Conservation (phyloP, 2,113 vertebrate genomes). For the Thunnus maccoyii region DNA sequence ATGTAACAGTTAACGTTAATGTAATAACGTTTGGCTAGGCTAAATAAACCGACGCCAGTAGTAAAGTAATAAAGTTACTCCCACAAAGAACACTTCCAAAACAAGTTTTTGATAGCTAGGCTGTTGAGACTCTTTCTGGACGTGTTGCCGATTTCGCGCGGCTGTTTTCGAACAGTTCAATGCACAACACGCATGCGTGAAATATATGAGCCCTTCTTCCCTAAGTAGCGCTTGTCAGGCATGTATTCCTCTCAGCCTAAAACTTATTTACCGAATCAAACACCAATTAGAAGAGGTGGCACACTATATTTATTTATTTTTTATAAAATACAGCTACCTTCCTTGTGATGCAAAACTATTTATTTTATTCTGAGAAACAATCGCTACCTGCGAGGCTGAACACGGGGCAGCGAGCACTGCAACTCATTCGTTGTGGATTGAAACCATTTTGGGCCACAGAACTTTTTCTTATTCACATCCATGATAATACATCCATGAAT, state of each 20-base stretch:
- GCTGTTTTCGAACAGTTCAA: conserved; percentile 28
- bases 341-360: no score
- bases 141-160: conserved; percentile 45
- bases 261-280: rapidly evolving
- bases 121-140: no score
- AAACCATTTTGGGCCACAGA: neutral
- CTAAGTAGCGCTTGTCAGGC: rapidly evolving
- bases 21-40: neutral
- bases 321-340: neutral
- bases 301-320: no score
- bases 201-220: neutral
- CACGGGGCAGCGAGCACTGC: neutral
- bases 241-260: neutral
- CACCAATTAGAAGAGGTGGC: no score
- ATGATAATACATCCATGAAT: no score
- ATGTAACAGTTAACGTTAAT: neutral
- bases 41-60: neutral
- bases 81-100: neutral
- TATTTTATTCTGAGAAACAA: no score
- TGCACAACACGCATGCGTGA: conserved; percentile 14
- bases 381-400: neutral
- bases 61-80: neutral
- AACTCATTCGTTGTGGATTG: neutral
- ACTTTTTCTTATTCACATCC: no score
- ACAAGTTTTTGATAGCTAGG: no score